These are phyloP conservation scores for Byasa hedistus DNA, from an alignment of 2,888 invertebrate genomes.

Conservation along the genomic window DNA sequence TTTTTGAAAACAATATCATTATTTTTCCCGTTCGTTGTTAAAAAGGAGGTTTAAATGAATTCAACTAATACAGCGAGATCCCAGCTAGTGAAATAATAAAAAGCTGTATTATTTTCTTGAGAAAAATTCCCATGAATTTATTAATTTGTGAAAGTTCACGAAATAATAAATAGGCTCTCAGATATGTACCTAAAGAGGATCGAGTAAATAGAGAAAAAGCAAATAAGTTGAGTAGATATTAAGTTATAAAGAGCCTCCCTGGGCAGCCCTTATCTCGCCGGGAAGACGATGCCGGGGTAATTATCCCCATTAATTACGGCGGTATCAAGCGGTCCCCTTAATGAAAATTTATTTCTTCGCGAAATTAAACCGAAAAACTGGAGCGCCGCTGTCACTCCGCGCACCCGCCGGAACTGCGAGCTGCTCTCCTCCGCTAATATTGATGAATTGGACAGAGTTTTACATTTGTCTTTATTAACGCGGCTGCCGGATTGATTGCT, in stretches of 20 bases:
- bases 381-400: conserved; percentile 48
- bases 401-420: conserved; percentile 30
- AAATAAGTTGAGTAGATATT: conserved; percentile 25
- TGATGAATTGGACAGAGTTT: conserved; percentile 25
- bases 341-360: conserved; percentile 71
- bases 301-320: conserved; percentile 65
- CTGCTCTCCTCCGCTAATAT: conserved; percentile 21
- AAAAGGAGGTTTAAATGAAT: too few relatives aligned
- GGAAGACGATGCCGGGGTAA: conserved; percentile 46
- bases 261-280: conserved; percentile 40
- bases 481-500: conserved; percentile 17
- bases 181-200: too few relatives aligned
- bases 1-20: too few relatives aligned
- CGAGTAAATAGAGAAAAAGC: neutral
- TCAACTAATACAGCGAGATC: too few relatives aligned
- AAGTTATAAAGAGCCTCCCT: conserved; percentile 36
- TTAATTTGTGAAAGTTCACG: too few relatives aligned
- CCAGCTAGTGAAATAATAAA: too few relatives aligned
- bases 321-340: conserved; percentile 58
- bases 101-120: too few relatives aligned
- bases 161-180: too few relatives aligned
- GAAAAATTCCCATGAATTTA: too few relatives aligned
- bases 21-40: too few relatives aligned
- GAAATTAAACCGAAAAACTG: conserved; percentile 53
- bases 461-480: conserved; percentile 23